Evolutionary conservation across 2,888 invertebrate species (phyloP).

Genomic region (Volucella inanis): DNA sequence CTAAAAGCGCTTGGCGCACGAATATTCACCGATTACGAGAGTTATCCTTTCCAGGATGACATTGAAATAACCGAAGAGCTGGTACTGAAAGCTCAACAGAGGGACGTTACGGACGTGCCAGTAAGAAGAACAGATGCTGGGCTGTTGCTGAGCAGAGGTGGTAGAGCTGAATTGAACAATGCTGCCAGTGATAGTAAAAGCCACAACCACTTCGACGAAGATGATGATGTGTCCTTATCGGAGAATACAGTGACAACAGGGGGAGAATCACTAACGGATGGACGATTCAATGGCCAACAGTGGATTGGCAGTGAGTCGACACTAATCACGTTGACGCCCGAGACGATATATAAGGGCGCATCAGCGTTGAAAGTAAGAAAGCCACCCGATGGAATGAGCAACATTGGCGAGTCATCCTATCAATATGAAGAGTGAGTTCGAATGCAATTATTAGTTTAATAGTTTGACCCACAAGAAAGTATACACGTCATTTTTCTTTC

Average conservation of each 20-base stretch:
- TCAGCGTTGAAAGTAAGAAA: conserved; percentile 81
- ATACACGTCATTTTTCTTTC: too few species aligned
- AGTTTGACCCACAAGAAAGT: too few species aligned
- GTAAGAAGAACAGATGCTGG: conserved; percentile 44
- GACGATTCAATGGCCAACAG: conserved; percentile 44
- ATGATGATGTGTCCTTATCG: conserved; percentile 66
- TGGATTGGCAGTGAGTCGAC: conserved; percentile 76
- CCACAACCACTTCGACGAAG: conserved; percentile 58
- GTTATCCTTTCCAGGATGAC: conserved; percentile 71
- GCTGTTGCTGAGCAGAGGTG: conserved; percentile 18
- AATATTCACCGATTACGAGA: conserved; percentile 81
- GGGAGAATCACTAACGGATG: conserved; percentile 29
- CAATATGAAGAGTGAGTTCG: conserved; percentile 80
- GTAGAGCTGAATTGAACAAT: background rate
- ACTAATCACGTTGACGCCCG: conserved; percentile 83
- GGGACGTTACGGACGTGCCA: conserved; percentile 47
- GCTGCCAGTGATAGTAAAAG: conserved; percentile 3
- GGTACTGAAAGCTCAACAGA: conserved; percentile 60
- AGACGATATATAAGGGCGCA: conserved; percentile 83
- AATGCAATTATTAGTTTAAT: background rate
- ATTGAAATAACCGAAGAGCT: conserved; percentile 72
- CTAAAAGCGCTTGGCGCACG: conserved; percentile 82
- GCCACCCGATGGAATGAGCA: conserved; percentile 76
- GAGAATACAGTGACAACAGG: conserved; percentile 54
- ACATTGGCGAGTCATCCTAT: conserved; percentile 78